Evolutionary conservation across 2,797 vertebrate species (phyloP).

Genomic region (Sebastes vulpes): DNA sequence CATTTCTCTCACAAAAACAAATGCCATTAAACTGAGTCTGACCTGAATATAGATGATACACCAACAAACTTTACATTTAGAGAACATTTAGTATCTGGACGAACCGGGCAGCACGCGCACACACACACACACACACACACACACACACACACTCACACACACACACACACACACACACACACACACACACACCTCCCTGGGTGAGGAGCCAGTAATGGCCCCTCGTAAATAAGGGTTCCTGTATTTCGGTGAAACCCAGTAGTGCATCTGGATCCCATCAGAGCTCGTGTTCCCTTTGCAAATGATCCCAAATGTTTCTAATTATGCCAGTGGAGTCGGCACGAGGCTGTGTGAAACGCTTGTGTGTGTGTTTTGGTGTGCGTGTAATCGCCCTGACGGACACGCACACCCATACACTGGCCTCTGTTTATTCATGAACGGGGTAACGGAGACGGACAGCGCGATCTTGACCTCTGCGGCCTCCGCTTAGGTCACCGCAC

Average conservation of each 20-base stretch:
- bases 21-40: constrained; percentile 47
- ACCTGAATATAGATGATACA: constrained; percentile 63
- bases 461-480: constrained; percentile 56
- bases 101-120: constrained; percentile 5
- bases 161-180: constrained; percentile 12
- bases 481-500: constrained; percentile 60
- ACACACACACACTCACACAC: constrained; percentile 36
- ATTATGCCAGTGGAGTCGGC: constrained; percentile 81
- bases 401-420: constrained; percentile 53
- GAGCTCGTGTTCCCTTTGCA: constrained; percentile 79
- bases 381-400: constrained; percentile 42
- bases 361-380: constrained; percentile 17
- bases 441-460: constrained; percentile 63
- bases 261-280: constrained; percentile 87
- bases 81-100: constrained; percentile 43
- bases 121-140: constrained; percentile 20
- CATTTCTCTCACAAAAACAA: constrained; percentile 28
- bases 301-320: constrained; percentile 87
- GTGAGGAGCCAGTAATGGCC: constrained; percentile 78
- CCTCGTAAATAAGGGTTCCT: constrained; percentile 84
- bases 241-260: constrained; percentile 76
- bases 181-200: constrained; percentile 46
- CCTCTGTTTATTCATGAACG: constrained; percentile 65
- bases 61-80: constrained; percentile 24
- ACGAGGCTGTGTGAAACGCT: constrained; percentile 62